These are phyloP conservation scores for Tenthredo scrophulariae DNA, from an alignment of 2,888 invertebrate genomes.

Conservation along the genomic window DNA sequence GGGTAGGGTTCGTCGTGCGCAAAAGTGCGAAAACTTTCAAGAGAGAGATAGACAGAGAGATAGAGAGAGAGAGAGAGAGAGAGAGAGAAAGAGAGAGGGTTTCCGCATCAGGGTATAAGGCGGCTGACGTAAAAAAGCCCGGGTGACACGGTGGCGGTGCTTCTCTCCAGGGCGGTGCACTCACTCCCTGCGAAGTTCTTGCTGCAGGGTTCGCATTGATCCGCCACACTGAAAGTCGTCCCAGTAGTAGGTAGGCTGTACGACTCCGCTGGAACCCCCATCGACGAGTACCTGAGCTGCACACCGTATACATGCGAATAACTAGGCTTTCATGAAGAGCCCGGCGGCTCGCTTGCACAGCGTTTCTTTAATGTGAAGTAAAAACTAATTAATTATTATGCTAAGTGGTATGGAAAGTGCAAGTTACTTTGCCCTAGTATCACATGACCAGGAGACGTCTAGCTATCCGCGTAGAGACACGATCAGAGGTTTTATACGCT, in stretches of 20 bases:
- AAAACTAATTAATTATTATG: neutral
- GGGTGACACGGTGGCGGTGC: conserved; percentile 44
- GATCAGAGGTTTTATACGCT: neutral
- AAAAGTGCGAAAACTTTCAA: conserved; percentile 70
- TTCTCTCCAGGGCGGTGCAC: conserved; percentile 76
- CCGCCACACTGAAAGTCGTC: conserved; percentile 18
- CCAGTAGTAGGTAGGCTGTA: neutral
- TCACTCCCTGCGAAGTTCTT: conserved; percentile 67
- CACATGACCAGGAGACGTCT: neutral
- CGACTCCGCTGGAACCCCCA: neutral
- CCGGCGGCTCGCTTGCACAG: neutral
- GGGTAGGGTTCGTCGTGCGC: conserved; percentile 70
- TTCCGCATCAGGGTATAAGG: conserved; percentile 57
- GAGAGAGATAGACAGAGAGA: conserved; percentile 54
- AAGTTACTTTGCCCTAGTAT: neutral
- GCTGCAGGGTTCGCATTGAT: conserved; percentile 38
- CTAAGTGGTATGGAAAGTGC: neutral
- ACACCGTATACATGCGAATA: neutral
- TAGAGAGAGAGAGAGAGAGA: neutral
- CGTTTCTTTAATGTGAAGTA: neutral
- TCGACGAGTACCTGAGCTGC: neutral
- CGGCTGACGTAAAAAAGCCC: conserved; percentile 62
- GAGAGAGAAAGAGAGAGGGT: conserved; percentile 56
- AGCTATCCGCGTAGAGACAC: neutral
- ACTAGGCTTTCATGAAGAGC: conserved; percentile 16